These are phyloP conservation scores for Carcharodon carcharias DNA, from an alignment of 2,797 vertebrate genomes.

Conservation along the genomic window DNA sequence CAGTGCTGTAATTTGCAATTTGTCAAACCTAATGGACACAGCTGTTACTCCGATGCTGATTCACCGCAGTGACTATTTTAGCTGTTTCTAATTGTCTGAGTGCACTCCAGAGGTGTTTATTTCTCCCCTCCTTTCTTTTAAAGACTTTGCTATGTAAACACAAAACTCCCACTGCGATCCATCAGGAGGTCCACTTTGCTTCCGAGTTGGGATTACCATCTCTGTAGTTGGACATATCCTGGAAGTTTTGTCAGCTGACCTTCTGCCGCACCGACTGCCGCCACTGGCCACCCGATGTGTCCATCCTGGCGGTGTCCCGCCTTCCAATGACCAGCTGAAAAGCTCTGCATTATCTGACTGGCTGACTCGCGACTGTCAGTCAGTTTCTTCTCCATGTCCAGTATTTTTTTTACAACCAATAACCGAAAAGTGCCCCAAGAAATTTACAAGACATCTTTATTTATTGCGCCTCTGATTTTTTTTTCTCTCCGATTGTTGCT, in stretches of 20 bases:
- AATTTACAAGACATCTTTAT: not conserved
- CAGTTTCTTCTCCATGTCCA: not conserved
- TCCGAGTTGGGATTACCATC: not conserved
- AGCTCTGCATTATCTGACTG: not conserved
- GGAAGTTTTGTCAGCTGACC: not conserved
- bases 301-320: not conserved
- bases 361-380: not conserved
- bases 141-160: not conserved
- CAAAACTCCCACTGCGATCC: not conserved
- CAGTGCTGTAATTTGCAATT: constrained; percentile 31
- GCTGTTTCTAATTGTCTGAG: not conserved
- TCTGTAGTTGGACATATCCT: not conserved
- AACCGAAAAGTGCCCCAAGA: not conserved
- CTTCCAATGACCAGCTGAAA: not conserved
- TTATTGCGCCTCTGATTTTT: not conserved
- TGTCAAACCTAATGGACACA: not conserved
- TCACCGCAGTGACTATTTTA: not conserved
- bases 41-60: not conserved
- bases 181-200: not conserved
- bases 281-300: too few species aligned
- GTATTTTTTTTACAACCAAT: not conserved
- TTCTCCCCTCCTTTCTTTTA: not conserved
- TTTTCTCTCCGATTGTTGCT: not conserved
- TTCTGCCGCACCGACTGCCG: not conserved
- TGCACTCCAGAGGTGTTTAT: not conserved